These are phyloP conservation scores for Tauraco hartlaubi DNA, from an alignment of 2,797 vertebrate genomes.

Conservation along the genomic window DNA sequence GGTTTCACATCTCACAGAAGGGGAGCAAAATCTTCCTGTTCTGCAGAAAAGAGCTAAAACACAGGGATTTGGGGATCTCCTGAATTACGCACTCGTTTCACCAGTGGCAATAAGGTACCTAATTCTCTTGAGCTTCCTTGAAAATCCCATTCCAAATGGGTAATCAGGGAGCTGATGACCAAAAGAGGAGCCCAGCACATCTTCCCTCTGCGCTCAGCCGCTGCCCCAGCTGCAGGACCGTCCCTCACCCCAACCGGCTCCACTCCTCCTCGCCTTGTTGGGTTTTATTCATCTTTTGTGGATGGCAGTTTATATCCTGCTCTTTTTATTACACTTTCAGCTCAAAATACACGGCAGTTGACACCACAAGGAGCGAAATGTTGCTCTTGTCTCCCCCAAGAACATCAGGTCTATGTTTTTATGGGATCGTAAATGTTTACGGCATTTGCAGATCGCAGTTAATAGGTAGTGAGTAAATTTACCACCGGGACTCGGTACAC, in stretches of 20 bases:
- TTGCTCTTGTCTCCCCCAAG: background rate
- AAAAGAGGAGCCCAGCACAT: background rate
- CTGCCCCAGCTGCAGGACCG: background rate
- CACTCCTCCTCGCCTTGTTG: background rate
- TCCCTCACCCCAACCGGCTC: background rate
- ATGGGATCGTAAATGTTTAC: slow-evolving; percentile 13
- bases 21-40: background rate
- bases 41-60: background rate
- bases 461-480: background rate
- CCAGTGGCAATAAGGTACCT: background rate
- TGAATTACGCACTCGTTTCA: rapidly evolving
- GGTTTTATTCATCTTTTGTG: background rate
- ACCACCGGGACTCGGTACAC: background rate
- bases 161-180: rapidly evolving
- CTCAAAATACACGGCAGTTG: background rate
- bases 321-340: background rate
- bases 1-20: background rate
- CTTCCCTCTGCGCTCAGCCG: background rate
- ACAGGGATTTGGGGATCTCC: rapidly evolving
- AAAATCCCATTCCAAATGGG: background rate
- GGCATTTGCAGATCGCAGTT: background rate
- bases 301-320: background rate
- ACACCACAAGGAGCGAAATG: background rate
- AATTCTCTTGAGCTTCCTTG: background rate
- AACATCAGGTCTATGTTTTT: background rate